phyloP scores from a whole-genome alignment of 2,113 vertebrate genomes.

The Ifrita kowaldi region DNA sequence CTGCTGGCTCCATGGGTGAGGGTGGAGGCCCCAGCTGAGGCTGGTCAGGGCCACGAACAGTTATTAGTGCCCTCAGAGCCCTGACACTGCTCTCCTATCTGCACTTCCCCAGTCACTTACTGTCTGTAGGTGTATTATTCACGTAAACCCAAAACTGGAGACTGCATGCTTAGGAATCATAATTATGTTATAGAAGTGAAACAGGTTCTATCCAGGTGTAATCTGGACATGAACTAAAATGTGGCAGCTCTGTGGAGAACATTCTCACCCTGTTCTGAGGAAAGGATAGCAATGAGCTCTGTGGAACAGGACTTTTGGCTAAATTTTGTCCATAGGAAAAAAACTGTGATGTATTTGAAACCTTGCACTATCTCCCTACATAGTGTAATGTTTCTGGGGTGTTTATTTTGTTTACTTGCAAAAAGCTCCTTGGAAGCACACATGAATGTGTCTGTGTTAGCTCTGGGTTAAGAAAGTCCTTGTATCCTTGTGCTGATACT shows the following conservation, averaged over 20 bases:
- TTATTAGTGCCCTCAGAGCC: background rate
- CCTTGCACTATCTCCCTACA: background rate
- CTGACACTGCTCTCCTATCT: background rate
- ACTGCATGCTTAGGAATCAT: background rate
- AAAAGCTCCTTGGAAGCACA: background rate
- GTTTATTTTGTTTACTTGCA: background rate
- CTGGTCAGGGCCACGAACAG: background rate
- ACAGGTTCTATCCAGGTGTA: background rate
- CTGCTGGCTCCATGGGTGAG: background rate
- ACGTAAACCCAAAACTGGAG: background rate
- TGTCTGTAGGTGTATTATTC: background rate
- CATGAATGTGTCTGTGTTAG: background rate
- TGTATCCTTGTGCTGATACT: background rate
- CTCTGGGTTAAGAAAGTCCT: background rate
- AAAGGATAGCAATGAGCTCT: background rate
- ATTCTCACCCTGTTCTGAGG: background rate
- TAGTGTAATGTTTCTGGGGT: background rate
- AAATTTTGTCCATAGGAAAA: background rate
- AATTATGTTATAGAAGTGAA: background rate
- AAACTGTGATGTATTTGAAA: background rate
- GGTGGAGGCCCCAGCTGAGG: background rate
- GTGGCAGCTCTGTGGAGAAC: background rate
- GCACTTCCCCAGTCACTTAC: background rate
- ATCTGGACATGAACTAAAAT: background rate
- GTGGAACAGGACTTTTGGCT: background rate